These are phyloP conservation scores for Aptenodytes forsteri DNA, from an alignment of 2,113 vertebrate species.

Conservation along the genomic window DNA sequence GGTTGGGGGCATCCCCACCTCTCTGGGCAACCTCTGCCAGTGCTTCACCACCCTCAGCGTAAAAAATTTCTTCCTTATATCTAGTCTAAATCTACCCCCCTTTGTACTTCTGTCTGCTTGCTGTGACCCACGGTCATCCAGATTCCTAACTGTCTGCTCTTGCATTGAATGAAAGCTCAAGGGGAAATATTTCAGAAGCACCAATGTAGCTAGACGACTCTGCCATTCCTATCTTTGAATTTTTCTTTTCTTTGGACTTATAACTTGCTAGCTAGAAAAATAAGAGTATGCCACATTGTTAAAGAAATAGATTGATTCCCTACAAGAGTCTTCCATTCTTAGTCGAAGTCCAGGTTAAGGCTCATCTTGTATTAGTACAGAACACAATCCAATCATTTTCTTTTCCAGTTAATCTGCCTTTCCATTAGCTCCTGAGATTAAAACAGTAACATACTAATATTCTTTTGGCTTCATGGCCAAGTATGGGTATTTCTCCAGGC, in stretches of 20 bases:
- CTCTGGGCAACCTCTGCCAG: too few species aligned
- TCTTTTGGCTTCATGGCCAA: background rate
- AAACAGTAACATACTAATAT: background rate
- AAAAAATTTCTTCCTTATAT: too few species aligned
- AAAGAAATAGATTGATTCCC: fast-evolving
- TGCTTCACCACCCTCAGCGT: too few species aligned
- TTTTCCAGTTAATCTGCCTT: background rate
- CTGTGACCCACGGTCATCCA: fast-evolving
- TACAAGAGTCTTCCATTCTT: background rate
- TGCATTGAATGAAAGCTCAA: background rate
- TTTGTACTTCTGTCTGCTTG: background rate
- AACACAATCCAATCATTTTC: background rate
- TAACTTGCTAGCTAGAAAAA: background rate
- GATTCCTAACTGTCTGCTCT: background rate
- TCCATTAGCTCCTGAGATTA: background rate
- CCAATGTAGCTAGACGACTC: background rate
- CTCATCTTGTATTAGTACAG: background rate
- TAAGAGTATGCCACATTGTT: background rate
- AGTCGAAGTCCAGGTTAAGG: background rate
- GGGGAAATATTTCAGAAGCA: background rate
- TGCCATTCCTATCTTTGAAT: background rate
- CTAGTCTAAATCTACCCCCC: too few species aligned
- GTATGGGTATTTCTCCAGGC: background rate
- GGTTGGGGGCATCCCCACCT: too few species aligned
- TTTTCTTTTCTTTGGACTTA: background rate